These are phyloP conservation scores for Ophioninae sp. DNA, from an alignment of 2,888 invertebrate species.

Conservation along the genomic window DNA sequence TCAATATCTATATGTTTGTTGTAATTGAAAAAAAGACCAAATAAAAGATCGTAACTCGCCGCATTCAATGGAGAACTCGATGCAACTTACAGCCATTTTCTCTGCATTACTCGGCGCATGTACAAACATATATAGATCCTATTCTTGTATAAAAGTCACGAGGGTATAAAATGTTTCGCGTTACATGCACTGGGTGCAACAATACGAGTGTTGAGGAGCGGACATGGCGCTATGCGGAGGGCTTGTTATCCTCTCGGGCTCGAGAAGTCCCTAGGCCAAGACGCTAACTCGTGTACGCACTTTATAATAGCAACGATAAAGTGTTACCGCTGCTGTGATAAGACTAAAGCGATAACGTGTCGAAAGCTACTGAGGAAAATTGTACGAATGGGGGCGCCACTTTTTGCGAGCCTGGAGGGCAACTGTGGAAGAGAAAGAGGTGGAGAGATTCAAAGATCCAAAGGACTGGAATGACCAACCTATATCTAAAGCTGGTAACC, in stretches of 20 bases:
- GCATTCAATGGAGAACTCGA: background rate
- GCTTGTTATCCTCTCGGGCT: constrained; percentile 44
- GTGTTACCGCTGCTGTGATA: constrained; percentile 46
- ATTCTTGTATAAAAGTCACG: constrained; percentile 23
- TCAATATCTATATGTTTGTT: background rate
- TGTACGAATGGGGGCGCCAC: background rate
- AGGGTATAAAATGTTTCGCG: constrained; percentile 37
- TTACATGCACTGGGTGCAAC: constrained; percentile 41
- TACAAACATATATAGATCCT: constrained; percentile 1
- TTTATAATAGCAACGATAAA: constrained; percentile 58
- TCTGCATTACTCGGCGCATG: background rate
- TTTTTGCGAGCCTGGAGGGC: background rate
- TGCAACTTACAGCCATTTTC: background rate
- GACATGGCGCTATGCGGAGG: constrained; percentile 15
- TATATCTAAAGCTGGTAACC: too few species aligned
- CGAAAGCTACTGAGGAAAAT: constrained; percentile 45
- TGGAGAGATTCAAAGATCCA: background rate
- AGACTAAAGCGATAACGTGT: constrained; percentile 42
- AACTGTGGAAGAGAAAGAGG: background rate
- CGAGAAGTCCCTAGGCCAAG: background rate
- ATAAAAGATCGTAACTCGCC: background rate
- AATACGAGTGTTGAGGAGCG: constrained; percentile 48
- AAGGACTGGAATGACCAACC: too few species aligned
- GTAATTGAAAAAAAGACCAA: background rate
- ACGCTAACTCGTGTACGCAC: constrained; percentile 54